Base-by-base conservation (phyloP, 2,797 vertebrate genomes). In the Salarias fasciatus region DNA sequence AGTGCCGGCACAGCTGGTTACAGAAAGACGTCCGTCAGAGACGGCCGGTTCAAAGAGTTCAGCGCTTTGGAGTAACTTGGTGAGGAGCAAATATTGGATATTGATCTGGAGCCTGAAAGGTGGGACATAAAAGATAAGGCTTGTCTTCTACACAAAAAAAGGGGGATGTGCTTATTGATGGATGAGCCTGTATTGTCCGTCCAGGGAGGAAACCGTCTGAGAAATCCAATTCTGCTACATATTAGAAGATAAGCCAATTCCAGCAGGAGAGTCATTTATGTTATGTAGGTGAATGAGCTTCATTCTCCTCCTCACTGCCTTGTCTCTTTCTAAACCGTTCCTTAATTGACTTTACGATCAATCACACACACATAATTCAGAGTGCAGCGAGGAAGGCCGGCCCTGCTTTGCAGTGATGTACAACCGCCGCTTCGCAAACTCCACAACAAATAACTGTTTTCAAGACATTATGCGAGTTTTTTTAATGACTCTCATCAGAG, bases 191-290 rank as follows among this genome's bases (percentile, higher is more conserved):
- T 60, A 64, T 13, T 56, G 58, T 41, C 61, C 67, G 65, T 85
- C 80, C 72, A 37, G 62, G 65, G 62, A 80, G 82, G 75, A 82
- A 77, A 83, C 67, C 69, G 80, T 72, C 58, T 33, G 62, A 75
- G 60, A 80, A 86, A 88, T 88, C 80, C 84, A 89, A 85, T 87
- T 82, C 31, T 72, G 72, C 72, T 79, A 59, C 45, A 55, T 72
- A 74, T 66, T 54, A 57, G 67, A 82, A 70, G 70, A 82, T 74
- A 70, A 81, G 69, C 67, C 58, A 78, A 85, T 79, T 86, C 38
- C 57, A 75, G 70, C 31, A 33, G 53, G 37, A 63, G 56, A 79
- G 47, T 68, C 55, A 70, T 86, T 83, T 76, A 60, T 43, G 60
- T 63, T 64, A 59, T 85, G 86, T 78, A 75, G 78, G 53, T 74